Conservation (phyloP, 2,888 invertebrate genomes). For the Imbricaverruca yamaguchii region DNA sequence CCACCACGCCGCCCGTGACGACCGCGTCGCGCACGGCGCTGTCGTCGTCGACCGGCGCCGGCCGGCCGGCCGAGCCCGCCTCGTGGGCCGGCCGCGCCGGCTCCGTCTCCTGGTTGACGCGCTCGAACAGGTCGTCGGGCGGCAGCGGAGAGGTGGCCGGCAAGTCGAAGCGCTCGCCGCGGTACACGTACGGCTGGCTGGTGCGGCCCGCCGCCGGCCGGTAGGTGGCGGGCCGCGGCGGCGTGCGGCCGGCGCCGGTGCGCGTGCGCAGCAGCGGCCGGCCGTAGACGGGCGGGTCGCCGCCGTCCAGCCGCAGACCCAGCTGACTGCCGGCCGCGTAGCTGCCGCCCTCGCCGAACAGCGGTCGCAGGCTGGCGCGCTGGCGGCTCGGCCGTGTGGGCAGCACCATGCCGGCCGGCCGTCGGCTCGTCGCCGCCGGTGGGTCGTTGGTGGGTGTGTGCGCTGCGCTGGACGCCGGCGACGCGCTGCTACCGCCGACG, state of each 20-base stretch:
- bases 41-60: neutral
- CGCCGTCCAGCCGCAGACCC: conserved; percentile 8
- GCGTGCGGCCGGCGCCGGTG: neutral
- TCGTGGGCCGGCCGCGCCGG: neutral
- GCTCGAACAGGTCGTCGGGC: conserved; percentile 10
- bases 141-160: neutral
- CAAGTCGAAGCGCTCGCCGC: conserved; percentile 5
- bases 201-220: neutral
- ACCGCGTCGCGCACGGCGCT: neutral
- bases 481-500: neutral
- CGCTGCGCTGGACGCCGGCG: neutral
- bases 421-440: neutral
- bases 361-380: conserved; percentile 6
- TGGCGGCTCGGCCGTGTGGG: neutral
- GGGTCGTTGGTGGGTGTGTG: neutral
- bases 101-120: conserved; percentile 19
- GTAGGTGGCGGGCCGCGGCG: neutral
- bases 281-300: neutral
- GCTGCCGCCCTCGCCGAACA: conserved; percentile 8
- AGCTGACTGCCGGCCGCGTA: neutral
- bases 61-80: neutral
- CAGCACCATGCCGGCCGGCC: neutral
- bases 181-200: neutral
- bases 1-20: conserved; percentile 10
- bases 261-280: neutral